Percentiles rank a stretch among this genome's conserved stretches.
phyloP scores from a whole-genome alignment of 1,140 invertebrate species.

The Ceratina australensis region DNA sequence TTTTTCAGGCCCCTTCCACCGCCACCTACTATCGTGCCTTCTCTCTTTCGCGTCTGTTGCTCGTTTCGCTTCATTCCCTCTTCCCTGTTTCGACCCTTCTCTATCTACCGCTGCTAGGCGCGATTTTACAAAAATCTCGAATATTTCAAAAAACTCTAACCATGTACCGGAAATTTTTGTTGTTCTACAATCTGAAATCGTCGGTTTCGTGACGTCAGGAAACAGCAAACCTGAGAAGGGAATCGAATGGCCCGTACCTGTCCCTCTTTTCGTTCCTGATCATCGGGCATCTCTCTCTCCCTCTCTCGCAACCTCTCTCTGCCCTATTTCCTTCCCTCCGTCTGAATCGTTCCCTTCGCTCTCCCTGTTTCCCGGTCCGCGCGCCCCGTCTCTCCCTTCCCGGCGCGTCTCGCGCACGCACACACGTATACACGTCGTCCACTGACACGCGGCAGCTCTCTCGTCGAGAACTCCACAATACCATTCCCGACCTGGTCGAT shows the following conservation, averaged over 20 bases:
- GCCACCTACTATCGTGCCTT: conserved; percentile 11
- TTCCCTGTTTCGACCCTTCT: not conserved
- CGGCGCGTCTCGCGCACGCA: not conserved
- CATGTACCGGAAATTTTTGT: too few species aligned
- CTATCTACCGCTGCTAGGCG: too few species aligned
- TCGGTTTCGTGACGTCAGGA: too few species aligned
- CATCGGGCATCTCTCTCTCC: not conserved
- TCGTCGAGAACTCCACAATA: conserved; percentile 61
- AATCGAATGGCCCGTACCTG: conserved; percentile 1
- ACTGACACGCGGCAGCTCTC: conserved; percentile 16
- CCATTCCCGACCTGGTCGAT: conserved; percentile 70
- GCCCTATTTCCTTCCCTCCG: conserved; percentile 42
- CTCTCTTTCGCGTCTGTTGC: conserved; percentile 23
- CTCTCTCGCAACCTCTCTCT: conserved; percentile 5
- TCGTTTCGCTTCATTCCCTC: not conserved
- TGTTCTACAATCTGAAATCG: too few species aligned
- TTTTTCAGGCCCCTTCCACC: conserved; percentile 34
- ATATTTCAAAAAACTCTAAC: too few species aligned
- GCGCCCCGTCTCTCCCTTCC: conserved; percentile 6
- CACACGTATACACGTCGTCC: not conserved
- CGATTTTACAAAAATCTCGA: too few species aligned
- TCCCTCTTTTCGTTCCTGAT: too few species aligned
- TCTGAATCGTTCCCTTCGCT: not conserved
- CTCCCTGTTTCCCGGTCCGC: conserved; percentile 8
- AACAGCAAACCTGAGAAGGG: not conserved